Base-by-base conservation (phyloP, 2,797 vertebrate species). In the Esox lucius region DNA sequence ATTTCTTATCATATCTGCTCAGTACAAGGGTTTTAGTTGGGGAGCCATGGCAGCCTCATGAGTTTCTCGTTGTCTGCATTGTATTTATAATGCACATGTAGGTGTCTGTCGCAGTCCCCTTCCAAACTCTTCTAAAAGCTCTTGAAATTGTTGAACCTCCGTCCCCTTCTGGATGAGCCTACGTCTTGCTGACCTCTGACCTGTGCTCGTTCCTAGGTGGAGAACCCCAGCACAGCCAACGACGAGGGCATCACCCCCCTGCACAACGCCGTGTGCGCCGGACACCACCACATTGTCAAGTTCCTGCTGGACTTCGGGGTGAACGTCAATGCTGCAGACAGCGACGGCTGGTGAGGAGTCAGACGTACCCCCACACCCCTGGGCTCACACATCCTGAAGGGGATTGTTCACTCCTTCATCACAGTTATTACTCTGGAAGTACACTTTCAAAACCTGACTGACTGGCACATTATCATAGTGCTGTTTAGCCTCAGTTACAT, bases 291-390 rank as follows among this genome's bases (percentile, higher is more conserved):
- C 85, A 99, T 99, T 5, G 97, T 98, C 71, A 98, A 96, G 90
- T 98, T 99, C 90, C 92, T 99, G 76, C 93, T 99, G n/a, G 98
- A 99, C 87, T 99, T 99, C 1, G 98, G 97, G 1, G 98, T 99
- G 68, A 99, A 99, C 4, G 98, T 99, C 80, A 99, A 99, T 0
- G 98, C 98, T 2, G 96, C 98, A 0, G 98, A 99, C 83, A 99
- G 98, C 0, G 98, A 99, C 0, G 98, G 98, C 82, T 99, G 98
- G 98, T 99, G 87, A 95, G 96, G 75, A 71, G 33, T n/a, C 22
- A 11, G 61, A 33, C n/a, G 6, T 24, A 4, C 22, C 19, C 28
- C 65, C 39, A 7, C 64, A 46, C 39, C 4, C 67, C 9, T 22
- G n/a, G 22, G 12, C 17, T 9, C 39, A 42, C 39, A 39, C 2